Percentiles rank a stretch among this genome's conserved stretches.
Conservation (phyloP, 2,888 invertebrate species). For the Chloroclystis v-ata region DNA sequence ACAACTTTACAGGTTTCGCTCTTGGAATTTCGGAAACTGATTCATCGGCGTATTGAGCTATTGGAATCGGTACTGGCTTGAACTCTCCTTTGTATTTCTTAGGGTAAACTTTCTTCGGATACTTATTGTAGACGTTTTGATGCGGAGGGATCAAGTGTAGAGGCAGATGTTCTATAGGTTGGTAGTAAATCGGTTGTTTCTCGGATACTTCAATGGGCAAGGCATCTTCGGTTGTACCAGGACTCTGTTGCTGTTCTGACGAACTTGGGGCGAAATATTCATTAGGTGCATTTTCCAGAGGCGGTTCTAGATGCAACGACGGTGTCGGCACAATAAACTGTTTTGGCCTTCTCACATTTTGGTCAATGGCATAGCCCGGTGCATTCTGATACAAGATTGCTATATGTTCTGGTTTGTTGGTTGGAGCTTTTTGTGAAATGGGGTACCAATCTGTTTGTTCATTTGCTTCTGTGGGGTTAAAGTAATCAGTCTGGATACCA, state of each 20-base stretch:
- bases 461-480: conserved; percentile 45
- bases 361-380: conserved; percentile 17
- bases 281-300: conserved; percentile 52
- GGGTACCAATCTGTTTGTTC: conserved; percentile 68
- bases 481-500: conserved; percentile 44
- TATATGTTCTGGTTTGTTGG: conserved; percentile 36
- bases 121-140: conserved; percentile 41
- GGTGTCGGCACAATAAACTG: conserved; percentile 42
- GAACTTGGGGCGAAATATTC: conserved; percentile 52
- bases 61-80: conserved; percentile 65
- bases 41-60: conserved; percentile 52
- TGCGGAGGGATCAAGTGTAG: conserved; percentile 54
- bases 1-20: conserved; percentile 62
- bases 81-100: conserved; percentile 77
- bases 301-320: conserved; percentile 56
- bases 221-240: conserved; percentile 22
- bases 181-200: conserved; percentile 26
- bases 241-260: conserved; percentile 37
- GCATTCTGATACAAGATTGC: conserved; percentile 28
- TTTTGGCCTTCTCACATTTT: conserved; percentile 22
- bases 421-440: conserved; percentile 38
- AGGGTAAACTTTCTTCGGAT: conserved; percentile 76
- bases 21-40: conserved; percentile 55
- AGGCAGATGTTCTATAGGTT: conserved; percentile 43
- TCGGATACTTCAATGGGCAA: conserved; percentile 35